Conservation (phyloP, 2,797 vertebrate genomes). For the Melanotaenia parkinsoni region DNA sequence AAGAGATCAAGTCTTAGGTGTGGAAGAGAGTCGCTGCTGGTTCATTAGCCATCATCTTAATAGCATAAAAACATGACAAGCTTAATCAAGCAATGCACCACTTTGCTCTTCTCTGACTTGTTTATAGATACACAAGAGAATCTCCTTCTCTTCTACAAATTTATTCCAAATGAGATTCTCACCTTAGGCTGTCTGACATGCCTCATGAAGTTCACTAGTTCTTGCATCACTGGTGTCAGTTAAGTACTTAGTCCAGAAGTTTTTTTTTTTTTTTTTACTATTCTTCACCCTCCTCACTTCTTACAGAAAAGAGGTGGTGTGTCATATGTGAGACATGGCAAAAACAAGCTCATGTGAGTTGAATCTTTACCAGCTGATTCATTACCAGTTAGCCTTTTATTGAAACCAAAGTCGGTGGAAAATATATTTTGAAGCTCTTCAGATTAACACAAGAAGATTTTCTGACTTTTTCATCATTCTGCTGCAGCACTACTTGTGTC, state of each 20-base stretch:
- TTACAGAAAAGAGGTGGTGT: not conserved
- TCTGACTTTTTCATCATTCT: not conserved
- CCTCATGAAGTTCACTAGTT: not conserved
- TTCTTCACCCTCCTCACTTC: not conserved
- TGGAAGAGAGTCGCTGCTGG: conserved; percentile 27
- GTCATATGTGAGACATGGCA: conserved; percentile 16
- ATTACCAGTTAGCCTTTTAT: conserved; percentile 7
- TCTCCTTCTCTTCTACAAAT: conserved; percentile 13
- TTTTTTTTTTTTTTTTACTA: not conserved
- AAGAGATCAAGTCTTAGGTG: conserved; percentile 20
- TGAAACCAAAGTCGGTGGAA: conserved; percentile 22
- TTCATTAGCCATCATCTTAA: conserved; percentile 43
- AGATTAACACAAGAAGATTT: conserved; percentile 10
- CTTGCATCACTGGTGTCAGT: conserved; percentile 5
- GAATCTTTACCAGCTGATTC: conserved; percentile 4
- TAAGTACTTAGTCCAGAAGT: not conserved
- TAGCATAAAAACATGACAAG: conserved; percentile 6
- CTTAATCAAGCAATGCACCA: not conserved
- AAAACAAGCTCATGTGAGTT: conserved; percentile 27
- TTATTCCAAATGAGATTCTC: conserved; percentile 11
- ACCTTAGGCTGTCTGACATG: not conserved
- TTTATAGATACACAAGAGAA: conserved; percentile 13
- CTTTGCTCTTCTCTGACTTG: conserved; percentile 10
- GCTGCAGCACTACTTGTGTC: not conserved
- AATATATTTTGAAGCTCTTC: conserved; percentile 3